Evolutionary conservation across 1,140 invertebrate species (phyloP), one percentile per base, ranked within the genome.

Genomic region (Aphidius gifuensis): DNA sequence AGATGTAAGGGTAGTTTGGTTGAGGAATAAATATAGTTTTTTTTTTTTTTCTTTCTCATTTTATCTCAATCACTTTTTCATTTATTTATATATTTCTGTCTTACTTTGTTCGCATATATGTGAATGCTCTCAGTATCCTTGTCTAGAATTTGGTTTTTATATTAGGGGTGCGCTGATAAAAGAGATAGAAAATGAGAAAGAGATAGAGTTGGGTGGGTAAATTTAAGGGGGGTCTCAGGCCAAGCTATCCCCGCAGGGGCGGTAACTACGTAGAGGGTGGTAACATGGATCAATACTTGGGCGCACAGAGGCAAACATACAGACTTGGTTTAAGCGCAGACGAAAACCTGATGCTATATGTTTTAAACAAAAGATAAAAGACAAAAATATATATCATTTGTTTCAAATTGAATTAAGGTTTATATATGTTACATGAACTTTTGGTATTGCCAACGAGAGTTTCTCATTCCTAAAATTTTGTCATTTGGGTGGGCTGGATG

Each of bases 251-350:
- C 62, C 57, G 44, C 62, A 60, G 62, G 57, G 62, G 58, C 57
- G 62, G 23, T 58, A 59, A 60, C 62, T 59, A 64, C 62, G 57
- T 38, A 55, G 62, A 62, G 58, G 62, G 55, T 55, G 49, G 58
- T 21, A 58, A 43, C 55, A 11, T 47, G 57, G 62, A 64, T 64
- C 62, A 64, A 64, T 64, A 64, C 62, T 64, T 45, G 61, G 44
- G 39, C 47, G 48, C 49, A 43, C 56, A 58, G 48, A 32, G 63
- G 56, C 60, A 49, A 55, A 56, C 48, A 50, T 32, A 58, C 50
- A 65, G 45, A 61, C 23, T 32, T 32, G 23, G 23, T 32, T 32
- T 32, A 32, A 61, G 39, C 45, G 47, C 21, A 46, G 23, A 67
- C 49, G 23, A 63, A 42, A 56, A 44, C 32, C 32, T 7, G 7